These are phyloP conservation scores for Sarotherodon lohbergeri DNA, from an alignment of 2,113 vertebrate genomes.

Conservation along the genomic window DNA sequence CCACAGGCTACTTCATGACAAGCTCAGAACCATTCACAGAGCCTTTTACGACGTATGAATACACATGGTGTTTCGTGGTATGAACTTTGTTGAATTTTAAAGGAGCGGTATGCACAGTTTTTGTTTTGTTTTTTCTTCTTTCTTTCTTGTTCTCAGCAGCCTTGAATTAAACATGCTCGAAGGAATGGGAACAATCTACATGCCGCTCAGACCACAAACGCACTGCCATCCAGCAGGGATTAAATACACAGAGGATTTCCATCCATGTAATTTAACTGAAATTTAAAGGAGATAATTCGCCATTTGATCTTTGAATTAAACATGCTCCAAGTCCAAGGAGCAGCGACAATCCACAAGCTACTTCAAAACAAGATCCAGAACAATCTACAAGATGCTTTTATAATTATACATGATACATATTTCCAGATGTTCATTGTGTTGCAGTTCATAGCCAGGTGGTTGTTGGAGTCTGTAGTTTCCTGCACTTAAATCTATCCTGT, in stretches of 20 bases:
- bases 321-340: background rate
- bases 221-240: slow-evolving; percentile 8
- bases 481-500: background rate
- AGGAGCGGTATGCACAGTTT: background rate
- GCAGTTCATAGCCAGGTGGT: background rate
- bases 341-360: background rate
- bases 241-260: background rate
- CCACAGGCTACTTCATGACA: background rate
- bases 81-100: slow-evolving; percentile 19
- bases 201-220: background rate
- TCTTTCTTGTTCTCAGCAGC: background rate
- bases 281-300: slow-evolving; percentile 7
- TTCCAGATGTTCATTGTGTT: background rate
- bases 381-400: background rate
- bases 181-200: slow-evolving; percentile 15
- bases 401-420: background rate
- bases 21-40: background rate
- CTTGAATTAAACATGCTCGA: slow-evolving; percentile 50
- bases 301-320: slow-evolving; percentile 26
- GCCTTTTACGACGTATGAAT: background rate
- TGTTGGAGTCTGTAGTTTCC: background rate
- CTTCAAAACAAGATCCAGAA: background rate
- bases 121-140: background rate
- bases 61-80: background rate
- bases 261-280: slow-evolving; percentile 16